Evolutionary conservation across 30 jellyfish, hydroid and myxozoan species (phyloP).

Genomic region (Pseudorhiza aurosa): DNA sequence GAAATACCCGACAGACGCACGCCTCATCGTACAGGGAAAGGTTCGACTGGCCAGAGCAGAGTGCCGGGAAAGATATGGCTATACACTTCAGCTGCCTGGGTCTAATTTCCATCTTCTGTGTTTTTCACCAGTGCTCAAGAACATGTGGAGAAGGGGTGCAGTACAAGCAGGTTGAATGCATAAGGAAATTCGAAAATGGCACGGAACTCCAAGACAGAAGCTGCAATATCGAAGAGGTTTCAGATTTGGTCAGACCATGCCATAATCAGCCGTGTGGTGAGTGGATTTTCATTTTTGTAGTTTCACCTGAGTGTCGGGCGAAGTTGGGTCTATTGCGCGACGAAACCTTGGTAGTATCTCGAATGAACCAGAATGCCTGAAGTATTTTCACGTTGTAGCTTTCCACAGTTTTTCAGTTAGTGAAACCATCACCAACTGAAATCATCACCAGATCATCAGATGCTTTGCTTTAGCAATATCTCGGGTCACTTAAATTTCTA

Average conservation of each 20-base stretch:
- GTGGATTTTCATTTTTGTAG: not conserved
- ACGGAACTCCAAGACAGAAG: conserved; percentile 19
- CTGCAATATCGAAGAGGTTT: conserved; percentile 38
- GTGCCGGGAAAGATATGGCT: not conserved
- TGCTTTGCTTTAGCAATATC: no score
- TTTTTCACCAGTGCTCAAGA: conserved; percentile 73
- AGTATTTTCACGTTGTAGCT: no score
- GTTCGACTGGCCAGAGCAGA: not conserved
- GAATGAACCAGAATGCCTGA: no score
- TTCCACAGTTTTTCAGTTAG: no score
- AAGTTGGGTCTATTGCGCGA: no score
- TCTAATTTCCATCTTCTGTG: not conserved
- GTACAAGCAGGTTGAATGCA: conserved; percentile 53
- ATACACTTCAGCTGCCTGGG: not conserved
- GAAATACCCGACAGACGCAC: conserved; percentile 6
- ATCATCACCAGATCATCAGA: no score
- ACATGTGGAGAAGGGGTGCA: conserved; percentile 74
- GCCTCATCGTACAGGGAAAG: not conserved
- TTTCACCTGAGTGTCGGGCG: no score
- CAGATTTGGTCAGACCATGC: conserved; percentile 38
- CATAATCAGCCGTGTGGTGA: conserved; percentile 66
- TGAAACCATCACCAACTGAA: no score
- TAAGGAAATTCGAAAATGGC: conserved; percentile 50
- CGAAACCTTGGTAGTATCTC: no score
- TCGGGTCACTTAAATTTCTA: no score